Conservation (phyloP, 2,888 invertebrate species). For the Ditula angustiorana region DNA sequence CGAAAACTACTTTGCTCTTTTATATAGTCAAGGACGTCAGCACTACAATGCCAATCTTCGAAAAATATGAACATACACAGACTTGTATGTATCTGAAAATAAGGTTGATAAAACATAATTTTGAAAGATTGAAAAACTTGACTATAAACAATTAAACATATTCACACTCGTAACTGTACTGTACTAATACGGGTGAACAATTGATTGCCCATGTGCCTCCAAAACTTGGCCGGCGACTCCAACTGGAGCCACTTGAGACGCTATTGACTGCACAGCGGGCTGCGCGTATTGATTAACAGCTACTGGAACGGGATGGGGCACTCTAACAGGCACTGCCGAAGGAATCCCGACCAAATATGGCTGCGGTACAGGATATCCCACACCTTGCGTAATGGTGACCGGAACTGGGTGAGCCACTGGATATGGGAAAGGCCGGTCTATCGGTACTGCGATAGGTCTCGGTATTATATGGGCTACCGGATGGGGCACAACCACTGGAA, state of each 20-base stretch:
- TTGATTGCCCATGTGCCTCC: constrained; percentile 46
- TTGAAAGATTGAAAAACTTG: too few species aligned
- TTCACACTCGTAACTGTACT: background rate
- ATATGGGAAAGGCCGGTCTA: constrained; percentile 84
- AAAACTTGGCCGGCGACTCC: constrained; percentile 40
- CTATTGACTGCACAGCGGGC: constrained; percentile 29
- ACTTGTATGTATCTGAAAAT: too few species aligned
- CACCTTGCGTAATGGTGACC: constrained; percentile 79
- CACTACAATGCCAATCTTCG: too few species aligned
- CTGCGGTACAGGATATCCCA: constrained; percentile 83
- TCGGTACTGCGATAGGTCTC: constrained; percentile 74
- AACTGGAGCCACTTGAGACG: constrained; percentile 9
- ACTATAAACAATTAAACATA: too few species aligned
- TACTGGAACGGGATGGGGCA: constrained; percentile 66
- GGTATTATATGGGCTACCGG: constrained; percentile 74
- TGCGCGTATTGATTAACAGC: constrained; percentile 48
- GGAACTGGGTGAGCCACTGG: constrained; percentile 83
- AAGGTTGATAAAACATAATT: too few species aligned
- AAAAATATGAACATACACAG: too few species aligned
- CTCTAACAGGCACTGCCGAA: constrained; percentile 70
- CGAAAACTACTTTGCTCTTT: too few species aligned
- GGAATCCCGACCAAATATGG: constrained; percentile 78
- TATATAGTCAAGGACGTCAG: too few species aligned
- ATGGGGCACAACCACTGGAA: constrained; percentile 69
- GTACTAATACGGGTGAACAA: constrained; percentile 43